Percentiles rank a stretch among this genome's conserved stretches.
Conservation (phyloP, 1,140 invertebrate genomes). For the Lepidurus couesii region DNA sequence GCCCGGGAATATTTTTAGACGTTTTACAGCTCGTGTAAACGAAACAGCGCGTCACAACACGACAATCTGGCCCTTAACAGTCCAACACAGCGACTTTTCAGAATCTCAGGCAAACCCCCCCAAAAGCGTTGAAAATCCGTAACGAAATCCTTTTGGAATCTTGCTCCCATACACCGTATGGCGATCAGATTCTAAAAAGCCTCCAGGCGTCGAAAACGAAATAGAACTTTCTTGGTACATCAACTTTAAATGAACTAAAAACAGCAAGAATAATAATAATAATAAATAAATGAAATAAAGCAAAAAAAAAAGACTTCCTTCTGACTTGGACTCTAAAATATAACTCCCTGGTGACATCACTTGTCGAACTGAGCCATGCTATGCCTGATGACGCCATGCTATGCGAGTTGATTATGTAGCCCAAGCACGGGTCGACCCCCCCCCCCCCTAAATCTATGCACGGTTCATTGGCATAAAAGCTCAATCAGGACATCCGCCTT, state of each 20-base stretch:
- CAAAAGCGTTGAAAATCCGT: neutral
- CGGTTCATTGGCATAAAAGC: constrained; percentile 6
- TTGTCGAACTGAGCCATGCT: neutral
- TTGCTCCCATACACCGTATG: too few species aligned
- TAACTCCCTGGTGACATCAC: constrained; percentile 7
- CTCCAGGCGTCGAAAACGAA: too few species aligned
- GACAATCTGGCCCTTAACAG: neutral
- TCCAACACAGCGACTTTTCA: neutral
- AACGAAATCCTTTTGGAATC: too few species aligned
- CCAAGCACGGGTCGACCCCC: neutral
- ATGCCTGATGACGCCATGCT: neutral
- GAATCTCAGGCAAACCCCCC: neutral
- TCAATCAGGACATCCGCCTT: constrained; percentile 12
- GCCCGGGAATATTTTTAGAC: constrained; percentile 5
- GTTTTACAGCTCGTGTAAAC: constrained; percentile 18
- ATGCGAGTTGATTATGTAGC: neutral
- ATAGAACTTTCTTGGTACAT: too few species aligned
- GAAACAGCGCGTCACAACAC: constrained; percentile 17
- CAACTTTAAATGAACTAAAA: too few species aligned
- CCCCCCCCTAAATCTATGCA: neutral
- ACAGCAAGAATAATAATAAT: too few species aligned
- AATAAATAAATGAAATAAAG: too few species aligned
- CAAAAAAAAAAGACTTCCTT: neutral
- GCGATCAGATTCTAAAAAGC: too few species aligned
- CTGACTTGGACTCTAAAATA: neutral